Percentiles rank a stretch among this genome's conserved stretches.
Conservation (phyloP, 1,140 invertebrate genomes). For the Ceratina japonica region DNA sequence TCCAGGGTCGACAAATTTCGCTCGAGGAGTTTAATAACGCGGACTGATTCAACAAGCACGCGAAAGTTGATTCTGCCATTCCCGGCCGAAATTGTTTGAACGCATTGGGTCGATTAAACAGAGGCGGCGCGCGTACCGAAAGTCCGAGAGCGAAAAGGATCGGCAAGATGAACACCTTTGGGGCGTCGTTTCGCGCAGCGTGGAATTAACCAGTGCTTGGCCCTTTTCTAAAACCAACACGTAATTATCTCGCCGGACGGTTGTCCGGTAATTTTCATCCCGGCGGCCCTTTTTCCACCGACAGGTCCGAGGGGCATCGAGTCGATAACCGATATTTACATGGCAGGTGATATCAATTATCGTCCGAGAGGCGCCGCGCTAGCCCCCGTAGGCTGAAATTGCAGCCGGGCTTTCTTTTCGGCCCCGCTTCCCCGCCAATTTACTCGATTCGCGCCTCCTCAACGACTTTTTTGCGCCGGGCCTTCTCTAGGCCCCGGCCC, state of each 20-base stretch:
- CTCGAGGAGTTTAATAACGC: too few species aligned
- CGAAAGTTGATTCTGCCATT: not conserved
- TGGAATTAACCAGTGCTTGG: slow-evolving; percentile 74
- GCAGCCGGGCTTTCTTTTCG: slow-evolving; percentile 47
- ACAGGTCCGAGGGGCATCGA: slow-evolving; percentile 51
- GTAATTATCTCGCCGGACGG: slow-evolving; percentile 77
- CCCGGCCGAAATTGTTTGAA: not conserved
- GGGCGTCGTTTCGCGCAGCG: slow-evolving; percentile 58
- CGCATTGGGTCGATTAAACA: not conserved
- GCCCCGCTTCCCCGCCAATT: slow-evolving; percentile 64
- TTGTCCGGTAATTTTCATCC: slow-evolving; percentile 71
- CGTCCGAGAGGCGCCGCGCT: slow-evolving; percentile 60
- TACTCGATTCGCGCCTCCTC: slow-evolving; percentile 71
- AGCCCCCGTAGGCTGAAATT: slow-evolving; percentile 57
- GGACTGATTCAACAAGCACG: not conserved
- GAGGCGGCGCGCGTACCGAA: not conserved
- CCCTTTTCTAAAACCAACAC: slow-evolving; percentile 80
- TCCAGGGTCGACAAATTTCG: not conserved
- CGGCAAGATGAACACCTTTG: slow-evolving; percentile 14
- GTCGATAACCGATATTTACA: slow-evolving; percentile 76
- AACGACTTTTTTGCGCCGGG: slow-evolving; percentile 29
- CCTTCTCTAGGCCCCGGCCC: slow-evolving; percentile 38
- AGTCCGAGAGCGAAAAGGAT: slow-evolving; percentile 6
- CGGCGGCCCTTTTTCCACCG: slow-evolving; percentile 59
- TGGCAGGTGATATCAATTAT: slow-evolving; percentile 79